Conservation (phyloP, 2,113 vertebrate species). For the Pyxicephalus adspersus region DNA sequence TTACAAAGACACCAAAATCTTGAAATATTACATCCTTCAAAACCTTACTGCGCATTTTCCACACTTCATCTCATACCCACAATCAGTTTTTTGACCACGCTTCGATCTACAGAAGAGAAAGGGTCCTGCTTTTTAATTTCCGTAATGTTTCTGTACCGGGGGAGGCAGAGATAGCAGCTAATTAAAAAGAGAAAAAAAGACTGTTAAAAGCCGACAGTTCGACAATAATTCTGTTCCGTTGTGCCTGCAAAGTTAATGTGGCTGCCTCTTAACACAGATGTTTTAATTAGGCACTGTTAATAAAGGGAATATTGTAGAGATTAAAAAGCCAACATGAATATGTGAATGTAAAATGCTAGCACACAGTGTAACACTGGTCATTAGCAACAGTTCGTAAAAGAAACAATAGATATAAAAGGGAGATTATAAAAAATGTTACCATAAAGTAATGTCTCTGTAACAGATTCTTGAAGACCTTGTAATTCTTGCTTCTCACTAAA, state of each 20-base stretch:
- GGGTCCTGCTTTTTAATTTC: slow-evolving; percentile 57
- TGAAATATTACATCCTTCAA: slow-evolving; percentile 49
- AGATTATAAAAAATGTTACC: slow-evolving; percentile 50
- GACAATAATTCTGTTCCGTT: slow-evolving; percentile 52
- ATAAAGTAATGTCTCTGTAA: slow-evolving; percentile 44
- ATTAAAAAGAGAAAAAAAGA: slow-evolving; percentile 49
- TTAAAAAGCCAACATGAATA: slow-evolving; percentile 54
- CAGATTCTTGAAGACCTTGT: slow-evolving; percentile 5
- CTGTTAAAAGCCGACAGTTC: slow-evolving; percentile 53
- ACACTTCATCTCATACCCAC: slow-evolving; percentile 53
- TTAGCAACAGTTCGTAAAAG: slow-evolving; percentile 57
- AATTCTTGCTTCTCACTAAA: slow-evolving; percentile 21
- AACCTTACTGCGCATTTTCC: slow-evolving; percentile 53
- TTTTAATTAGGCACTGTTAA: slow-evolving; percentile 57
- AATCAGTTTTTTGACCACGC: slow-evolving; percentile 56
- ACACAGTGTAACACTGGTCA: slow-evolving; percentile 51
- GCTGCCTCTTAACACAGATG: slow-evolving; percentile 56
- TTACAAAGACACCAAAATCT: slow-evolving; percentile 18
- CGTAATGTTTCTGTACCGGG: slow-evolving; percentile 53
- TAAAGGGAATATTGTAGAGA: slow-evolving; percentile 56
- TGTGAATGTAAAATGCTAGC: slow-evolving; percentile 43
- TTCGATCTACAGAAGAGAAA: slow-evolving; percentile 52
- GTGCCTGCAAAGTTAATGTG: slow-evolving; percentile 53
- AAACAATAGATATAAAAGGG: slow-evolving; percentile 53
- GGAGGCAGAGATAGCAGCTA: slow-evolving; percentile 40